Evolutionary conservation across 1,140 invertebrate species (phyloP).

Genomic region (Sycobia sp.): DNA sequence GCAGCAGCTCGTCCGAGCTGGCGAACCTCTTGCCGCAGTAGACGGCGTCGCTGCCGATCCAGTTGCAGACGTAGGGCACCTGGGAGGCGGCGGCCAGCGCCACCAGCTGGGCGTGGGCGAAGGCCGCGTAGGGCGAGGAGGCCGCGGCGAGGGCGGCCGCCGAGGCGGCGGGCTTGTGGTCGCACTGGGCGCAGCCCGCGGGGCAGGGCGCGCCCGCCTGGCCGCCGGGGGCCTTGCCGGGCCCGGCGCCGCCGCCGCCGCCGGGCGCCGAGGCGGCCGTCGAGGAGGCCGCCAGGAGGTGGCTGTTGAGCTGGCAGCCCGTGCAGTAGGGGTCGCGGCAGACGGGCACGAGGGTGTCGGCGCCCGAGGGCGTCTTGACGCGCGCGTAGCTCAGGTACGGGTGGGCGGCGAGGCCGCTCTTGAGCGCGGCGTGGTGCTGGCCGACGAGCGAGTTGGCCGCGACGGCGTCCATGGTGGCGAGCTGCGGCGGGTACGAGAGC

Average conservation of each 20-base stretch:
- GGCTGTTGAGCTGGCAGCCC: conserved; percentile 84
- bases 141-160: conserved; percentile 55
- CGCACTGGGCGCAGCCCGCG: conserved; percentile 87
- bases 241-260: conserved; percentile 75
- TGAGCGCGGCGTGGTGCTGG: conserved; percentile 72
- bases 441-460: conserved; percentile 73
- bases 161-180: conserved; percentile 70
- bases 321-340: conserved; percentile 92
- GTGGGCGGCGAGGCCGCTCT: conserved; percentile 65
- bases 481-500: conserved; percentile 63
- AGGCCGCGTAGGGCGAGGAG: conserved; percentile 68
- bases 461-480: conserved; percentile 74
- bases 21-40: conserved; percentile 91
- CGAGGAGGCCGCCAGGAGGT: conserved; percentile 64
- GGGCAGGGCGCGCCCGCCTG: conserved; percentile 70
- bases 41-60: conserved; percentile 84
- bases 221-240: conserved; percentile 28
- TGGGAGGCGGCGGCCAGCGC: conserved; percentile 75
- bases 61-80: conserved; percentile 86
- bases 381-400: conserved; percentile 76
- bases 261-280: conserved; percentile 62
- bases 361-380: conserved; percentile 67
- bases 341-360: conserved; percentile 69
- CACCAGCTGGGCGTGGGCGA: conserved; percentile 76
- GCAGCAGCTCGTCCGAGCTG: conserved; percentile 86